Percentiles rank a stretch among this genome's conserved stretches.
phyloP scores from a whole-genome alignment of 2,797 vertebrate genomes.

The Austrolebias charrua region DNA sequence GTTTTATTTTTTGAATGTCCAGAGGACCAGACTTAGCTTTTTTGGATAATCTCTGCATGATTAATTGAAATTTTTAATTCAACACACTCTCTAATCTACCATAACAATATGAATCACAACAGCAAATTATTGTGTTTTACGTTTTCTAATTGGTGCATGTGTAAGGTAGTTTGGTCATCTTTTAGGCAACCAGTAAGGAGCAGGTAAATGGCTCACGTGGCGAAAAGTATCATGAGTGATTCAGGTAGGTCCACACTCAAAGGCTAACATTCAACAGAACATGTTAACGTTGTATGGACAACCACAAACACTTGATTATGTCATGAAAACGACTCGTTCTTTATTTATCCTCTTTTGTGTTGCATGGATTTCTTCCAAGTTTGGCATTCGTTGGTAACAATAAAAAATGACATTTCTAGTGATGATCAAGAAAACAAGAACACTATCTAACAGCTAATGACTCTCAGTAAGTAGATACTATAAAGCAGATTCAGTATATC shows the following conservation, averaged over 20 bases:
- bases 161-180: constrained; percentile 64
- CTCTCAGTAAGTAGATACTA: not conserved
- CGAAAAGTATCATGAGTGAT: constrained; percentile 53
- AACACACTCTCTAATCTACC: too few relatives aligned
- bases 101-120: not conserved
- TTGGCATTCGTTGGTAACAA: not conserved
- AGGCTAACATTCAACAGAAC: not conserved
- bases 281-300: not conserved
- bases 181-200: constrained; percentile 65
- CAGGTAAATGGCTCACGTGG: constrained; percentile 39
- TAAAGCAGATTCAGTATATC: not conserved
- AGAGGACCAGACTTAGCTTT: too few relatives aligned
- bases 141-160: constrained; percentile 34
- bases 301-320: not conserved
- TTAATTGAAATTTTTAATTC: too few relatives aligned
- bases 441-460: not conserved
- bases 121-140: not conserved
- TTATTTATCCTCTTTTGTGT: not conserved
- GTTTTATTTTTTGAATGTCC: too few relatives aligned
- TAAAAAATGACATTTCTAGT: too few relatives aligned
- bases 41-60: too few relatives aligned
- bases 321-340: not conserved
- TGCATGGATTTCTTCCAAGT: not conserved
- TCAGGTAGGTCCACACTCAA: constrained; percentile 68
- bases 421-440: too few relatives aligned